Conservation (phyloP, 2,113 vertebrate species). For the Haplochromis vanheusdeni region DNA sequence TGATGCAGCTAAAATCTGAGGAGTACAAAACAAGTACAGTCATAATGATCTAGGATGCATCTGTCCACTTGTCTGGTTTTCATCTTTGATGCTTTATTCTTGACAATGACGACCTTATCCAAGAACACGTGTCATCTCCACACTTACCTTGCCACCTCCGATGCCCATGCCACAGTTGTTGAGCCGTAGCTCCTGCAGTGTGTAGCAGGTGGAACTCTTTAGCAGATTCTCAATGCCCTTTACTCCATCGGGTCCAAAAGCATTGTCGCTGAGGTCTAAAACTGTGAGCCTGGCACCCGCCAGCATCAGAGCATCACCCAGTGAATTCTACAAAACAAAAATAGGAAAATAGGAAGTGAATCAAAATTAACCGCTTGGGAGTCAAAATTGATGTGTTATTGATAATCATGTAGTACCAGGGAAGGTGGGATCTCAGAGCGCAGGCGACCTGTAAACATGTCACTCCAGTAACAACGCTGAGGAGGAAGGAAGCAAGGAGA, state of each 20-base stretch:
- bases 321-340: conserved; percentile 74
- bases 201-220: conserved; percentile 84
- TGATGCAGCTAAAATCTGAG: conserved; percentile 87
- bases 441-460: conserved; percentile 97
- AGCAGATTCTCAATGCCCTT: conserved; percentile 87
- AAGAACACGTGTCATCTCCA: not conserved
- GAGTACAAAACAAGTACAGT: not conserved
- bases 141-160: conserved; percentile 88
- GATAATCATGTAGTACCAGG: conserved; percentile 73
- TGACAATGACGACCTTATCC: not conserved
- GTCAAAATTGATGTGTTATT: not conserved
- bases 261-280: conserved; percentile 95
- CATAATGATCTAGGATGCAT: not conserved
- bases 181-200: conserved; percentile 84
- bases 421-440: conserved; percentile 94
- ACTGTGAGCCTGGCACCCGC: conserved; percentile 85
- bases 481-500: not conserved
- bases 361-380: not conserved
- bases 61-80: not conserved
- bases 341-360: not conserved
- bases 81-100: not conserved
- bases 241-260: conserved; percentile 95
- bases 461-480: conserved; percentile 94
- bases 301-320: conserved; percentile 84
- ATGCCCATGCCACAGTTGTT: conserved; percentile 99